Base-by-base conservation (phyloP, 2,113 vertebrate species). In the Dendrocopos noguchii region DNA sequence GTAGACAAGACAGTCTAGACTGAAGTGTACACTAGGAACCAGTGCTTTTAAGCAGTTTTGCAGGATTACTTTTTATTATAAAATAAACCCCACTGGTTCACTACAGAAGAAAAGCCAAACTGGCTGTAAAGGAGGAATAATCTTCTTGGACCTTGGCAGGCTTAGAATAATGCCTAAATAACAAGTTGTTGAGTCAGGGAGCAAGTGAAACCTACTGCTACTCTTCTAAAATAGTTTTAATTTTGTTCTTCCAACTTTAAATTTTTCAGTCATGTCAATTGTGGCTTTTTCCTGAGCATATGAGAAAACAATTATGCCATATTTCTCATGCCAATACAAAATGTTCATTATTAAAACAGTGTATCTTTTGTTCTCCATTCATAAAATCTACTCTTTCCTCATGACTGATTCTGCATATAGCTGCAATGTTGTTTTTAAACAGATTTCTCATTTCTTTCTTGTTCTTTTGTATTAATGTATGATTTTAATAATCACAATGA, bases 341-440 rank as follows among this genome's bases (percentile, higher is more conserved):
- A 80, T 47, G 57, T 73, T 89, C 90, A 63, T 33, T 91, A 64
- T 80, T 78, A 66, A 85, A 94, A 80, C 61, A 78, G 15, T 1
- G 2, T 67, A 19, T 91, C 71, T 91, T 81, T 94, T 92, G 36
- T 93, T 85, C 81, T 80, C 44, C 93, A 94, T 96, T 96, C 95
- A 96, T 95, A 94, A 96, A 92, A 91, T 85, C 73, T 61, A 68
- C 31, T 72, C 7, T n/a, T 82, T 84, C 61, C 25, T 29, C 24
- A 16, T 92, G 89, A 95, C 39, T 82, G 64, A 87, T 94, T 91
- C 70, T 90, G 34, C 91, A 94, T 76, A 61, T 63, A 77, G 42
- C 50, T 89, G 36, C 39, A 88, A 16, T 33, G 88, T 85, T 72
- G 27, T 12, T 83, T 90, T 68, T 29, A 91, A 83, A 83, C 7